Base-by-base conservation (phyloP, 1,140 invertebrate species). In the Parasteatoda tepidariorum region DNA sequence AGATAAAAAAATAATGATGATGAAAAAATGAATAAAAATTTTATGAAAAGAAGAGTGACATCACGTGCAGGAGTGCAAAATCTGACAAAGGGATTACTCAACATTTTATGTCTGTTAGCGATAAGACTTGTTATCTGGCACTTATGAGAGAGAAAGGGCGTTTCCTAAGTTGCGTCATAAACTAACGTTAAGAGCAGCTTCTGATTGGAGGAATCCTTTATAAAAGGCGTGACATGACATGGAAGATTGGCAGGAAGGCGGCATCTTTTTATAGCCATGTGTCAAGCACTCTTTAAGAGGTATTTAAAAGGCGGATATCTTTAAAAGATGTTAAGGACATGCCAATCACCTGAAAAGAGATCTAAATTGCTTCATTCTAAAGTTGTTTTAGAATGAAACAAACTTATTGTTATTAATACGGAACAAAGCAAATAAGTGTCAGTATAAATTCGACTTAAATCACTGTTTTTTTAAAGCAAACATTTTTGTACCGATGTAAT, bases 301-400 rank as follows among this genome's bases (percentile, higher is more conserved):
- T 33, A 70, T 81, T 81, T 81, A n/a, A n/a, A 55, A 81, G 78
- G 78, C 64, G 78, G 30, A 82, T 70, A 61, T 26, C 78, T 28
- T 48, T 66, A 70, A 70, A 81, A 64, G 78, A 81, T 70, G 78
- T 81, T 70, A 70, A 81, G 78, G n/a, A n/a, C n/a, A n/a, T n/a
- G n/a, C n/a, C n/a, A n/a, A n/a, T n/a, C n/a, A n/a, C n/a, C n/a
- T n/a, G n/a, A n/a, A n/a, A n/a, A n/a, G n/a, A n/a, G n/a, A n/a
- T n/a, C n/a, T n/a, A n/a, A n/a, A n/a, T n/a, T n/a, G n/a, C n/a
- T n/a, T n/a, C n/a, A n/a, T n/a, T n/a, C n/a, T n/a, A n/a, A n/a
- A n/a, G n/a, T n/a, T n/a, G n/a, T n/a, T n/a, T n/a, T n/a, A n/a
- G n/a, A n/a, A n/a, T n/a, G n/a, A n/a, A n/a, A n/a, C n/a, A n/a